Evolutionary conservation across 1,140 invertebrate species (phyloP), one percentile per base, ranked within the genome.

Genomic region (Chlorops oryzae): DNA sequence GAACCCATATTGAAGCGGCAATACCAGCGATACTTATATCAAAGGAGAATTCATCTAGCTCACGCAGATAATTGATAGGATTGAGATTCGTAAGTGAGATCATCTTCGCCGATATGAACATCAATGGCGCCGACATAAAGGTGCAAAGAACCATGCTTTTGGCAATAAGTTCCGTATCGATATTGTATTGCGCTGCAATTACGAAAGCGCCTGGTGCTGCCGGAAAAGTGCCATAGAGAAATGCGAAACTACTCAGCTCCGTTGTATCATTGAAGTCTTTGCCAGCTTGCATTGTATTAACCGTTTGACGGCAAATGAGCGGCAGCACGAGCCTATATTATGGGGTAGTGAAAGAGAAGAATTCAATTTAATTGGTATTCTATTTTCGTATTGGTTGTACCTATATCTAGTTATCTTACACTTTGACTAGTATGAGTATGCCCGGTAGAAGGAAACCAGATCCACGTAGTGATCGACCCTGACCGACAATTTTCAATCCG

Each of bases 211-310:
- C 90, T 0, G 95, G 94, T 15, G 94, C 93, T 27, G 92, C 86
- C 2, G 94, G 95, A 71, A 97, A 90, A 1, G 92, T 96, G 44
- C 95, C 94, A 73, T 98, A 98, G 1, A 98, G 77, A 76, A 97
- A 98, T 1, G 88, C 93, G 73, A 91, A 97, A 42, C 90, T 95
- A 57, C 88, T 90, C 22, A 92, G 77, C 54, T 90, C 85, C 18
- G 80, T 74, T 1, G 87, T 92, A 51, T 89, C 85, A 37, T 82
- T 83, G 35, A 77, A 72, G 63, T 85, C 83, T 1, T 57, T 65
- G 1, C 86, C 86, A 32, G 84, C 76, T 32, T 87, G 74, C 18
- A 92, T 69, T 13, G 89, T 72, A 63, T 83, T 87, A 0, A 93
- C 84, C 21, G 88, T 81, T 75, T 96, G 89, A 62, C 92, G 80